A percentile compares a stretch with the other conserved stretches of the same genome.
Conservation (phyloP, 2,113 vertebrate species). For the Gymnarchus niloticus region DNA sequence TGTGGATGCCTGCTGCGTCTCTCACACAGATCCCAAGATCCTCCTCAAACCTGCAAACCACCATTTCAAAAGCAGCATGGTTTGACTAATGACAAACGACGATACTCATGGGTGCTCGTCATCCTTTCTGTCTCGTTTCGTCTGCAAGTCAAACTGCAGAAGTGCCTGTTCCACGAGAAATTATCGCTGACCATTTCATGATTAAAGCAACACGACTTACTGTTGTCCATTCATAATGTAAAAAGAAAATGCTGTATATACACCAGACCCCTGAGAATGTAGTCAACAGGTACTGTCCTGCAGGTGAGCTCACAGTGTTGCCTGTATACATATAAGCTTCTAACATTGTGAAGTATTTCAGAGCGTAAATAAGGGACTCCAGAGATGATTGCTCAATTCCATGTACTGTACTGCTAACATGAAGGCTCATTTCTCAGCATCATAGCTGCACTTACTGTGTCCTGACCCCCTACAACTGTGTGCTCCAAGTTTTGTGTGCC, state of each 20-base stretch:
- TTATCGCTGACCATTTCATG: neutral
- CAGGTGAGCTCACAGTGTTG: neutral
- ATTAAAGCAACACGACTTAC: neutral
- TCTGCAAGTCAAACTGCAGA: slow-evolving; percentile 1
- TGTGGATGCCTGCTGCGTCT: neutral
- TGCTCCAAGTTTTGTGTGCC: slow-evolving; percentile 13
- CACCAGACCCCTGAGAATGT: neutral
- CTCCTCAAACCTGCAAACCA: neutral
- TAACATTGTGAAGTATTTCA: neutral
- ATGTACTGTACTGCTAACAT: neutral
- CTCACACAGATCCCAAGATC: neutral
- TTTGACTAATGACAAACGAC: neutral
- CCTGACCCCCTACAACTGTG: neutral
- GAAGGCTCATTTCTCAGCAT: neutral
- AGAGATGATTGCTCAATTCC: neutral
- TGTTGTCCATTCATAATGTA: neutral
- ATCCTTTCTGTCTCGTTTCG: neutral
- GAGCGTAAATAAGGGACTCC: neutral
- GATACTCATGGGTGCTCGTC: neutral
- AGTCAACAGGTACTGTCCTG: neutral
- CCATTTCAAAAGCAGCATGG: neutral
- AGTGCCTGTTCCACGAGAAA: slow-evolving; percentile 11
- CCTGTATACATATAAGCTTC: neutral
- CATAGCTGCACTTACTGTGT: neutral
- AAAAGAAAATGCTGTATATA: neutral